These are phyloP conservation scores for Vireo griseus DNA, from an alignment of 2,797 vertebrate genomes.

Conservation along the genomic window DNA sequence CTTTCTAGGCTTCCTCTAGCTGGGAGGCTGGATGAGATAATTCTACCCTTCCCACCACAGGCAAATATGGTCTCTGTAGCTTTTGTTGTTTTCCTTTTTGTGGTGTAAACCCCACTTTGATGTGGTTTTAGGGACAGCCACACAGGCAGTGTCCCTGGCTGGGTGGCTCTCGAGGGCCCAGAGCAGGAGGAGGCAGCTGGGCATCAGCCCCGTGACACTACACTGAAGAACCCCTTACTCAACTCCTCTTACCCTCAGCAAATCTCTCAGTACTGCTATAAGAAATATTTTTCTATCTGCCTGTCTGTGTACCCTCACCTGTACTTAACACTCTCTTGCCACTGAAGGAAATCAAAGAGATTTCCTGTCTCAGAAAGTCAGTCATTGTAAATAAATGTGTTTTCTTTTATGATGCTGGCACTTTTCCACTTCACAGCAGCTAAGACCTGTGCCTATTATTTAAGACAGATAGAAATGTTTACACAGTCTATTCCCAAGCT, in stretches of 20 bases:
- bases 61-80: not conserved
- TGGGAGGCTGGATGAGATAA: not conserved
- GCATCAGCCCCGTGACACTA: rapidly evolving
- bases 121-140: not conserved
- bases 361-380: not conserved
- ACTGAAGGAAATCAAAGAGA: conserved; percentile 3
- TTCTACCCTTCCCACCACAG: not conserved
- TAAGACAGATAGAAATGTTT: not conserved
- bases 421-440: not conserved
- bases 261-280: not conserved
- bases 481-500: not conserved
- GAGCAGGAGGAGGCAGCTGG: not conserved
- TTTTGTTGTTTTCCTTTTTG: not conserved
- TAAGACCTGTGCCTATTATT: not conserved
- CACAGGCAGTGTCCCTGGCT: not conserved
- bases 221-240: not conserved
- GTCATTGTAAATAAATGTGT: not conserved
- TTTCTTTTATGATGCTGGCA: not conserved
- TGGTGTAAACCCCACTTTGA: not conserved
- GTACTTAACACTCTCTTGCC: not conserved
- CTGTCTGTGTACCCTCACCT: not conserved
- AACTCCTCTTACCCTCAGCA: not conserved
- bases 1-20: not conserved
- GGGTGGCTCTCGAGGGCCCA: not conserved
- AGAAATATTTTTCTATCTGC: not conserved